These are phyloP conservation scores for Peromyscus nudipes DNA, from an alignment of 2,797 vertebrate genomes.

Conservation along the genomic window DNA sequence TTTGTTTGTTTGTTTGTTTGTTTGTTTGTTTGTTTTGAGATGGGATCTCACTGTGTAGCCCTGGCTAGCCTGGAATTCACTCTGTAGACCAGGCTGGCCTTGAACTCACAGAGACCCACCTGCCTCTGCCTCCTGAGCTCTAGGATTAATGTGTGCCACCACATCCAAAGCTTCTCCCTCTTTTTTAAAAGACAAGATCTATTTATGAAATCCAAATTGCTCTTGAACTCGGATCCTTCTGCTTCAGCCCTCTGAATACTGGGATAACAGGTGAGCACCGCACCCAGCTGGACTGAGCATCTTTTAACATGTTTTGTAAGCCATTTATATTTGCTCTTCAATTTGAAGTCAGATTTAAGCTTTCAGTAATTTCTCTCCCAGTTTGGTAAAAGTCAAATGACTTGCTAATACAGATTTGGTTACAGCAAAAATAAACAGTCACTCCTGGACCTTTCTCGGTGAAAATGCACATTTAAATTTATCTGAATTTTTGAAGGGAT, in stretches of 20 bases:
- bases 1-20: too few relatives aligned
- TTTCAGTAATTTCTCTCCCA: neutral
- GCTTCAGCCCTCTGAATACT: neutral
- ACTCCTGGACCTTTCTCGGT: neutral
- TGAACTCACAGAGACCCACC: neutral
- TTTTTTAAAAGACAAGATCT: neutral
- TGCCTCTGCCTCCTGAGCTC: neutral
- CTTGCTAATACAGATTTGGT: neutral
- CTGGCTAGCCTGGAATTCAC: neutral
- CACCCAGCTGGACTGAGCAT: neutral
- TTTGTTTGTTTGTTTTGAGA: too few relatives aligned
- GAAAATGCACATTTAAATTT: neutral
- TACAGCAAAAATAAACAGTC: neutral
- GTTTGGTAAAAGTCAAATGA: constrained; percentile 29
- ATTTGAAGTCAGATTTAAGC: neutral
- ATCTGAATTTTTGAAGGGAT: neutral
- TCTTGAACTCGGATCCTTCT: neutral
- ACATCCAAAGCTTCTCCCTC: neutral
- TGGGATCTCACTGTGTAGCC: neutral
- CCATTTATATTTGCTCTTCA: neutral
- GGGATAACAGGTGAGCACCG: neutral
- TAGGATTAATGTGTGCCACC: neutral
- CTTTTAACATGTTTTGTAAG: neutral
- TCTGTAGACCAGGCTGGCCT: neutral
- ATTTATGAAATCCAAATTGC: neutral